These are phyloP conservation scores for Hesperophylax magnus DNA, from an alignment of 1,140 invertebrate species.

Conservation along the genomic window DNA sequence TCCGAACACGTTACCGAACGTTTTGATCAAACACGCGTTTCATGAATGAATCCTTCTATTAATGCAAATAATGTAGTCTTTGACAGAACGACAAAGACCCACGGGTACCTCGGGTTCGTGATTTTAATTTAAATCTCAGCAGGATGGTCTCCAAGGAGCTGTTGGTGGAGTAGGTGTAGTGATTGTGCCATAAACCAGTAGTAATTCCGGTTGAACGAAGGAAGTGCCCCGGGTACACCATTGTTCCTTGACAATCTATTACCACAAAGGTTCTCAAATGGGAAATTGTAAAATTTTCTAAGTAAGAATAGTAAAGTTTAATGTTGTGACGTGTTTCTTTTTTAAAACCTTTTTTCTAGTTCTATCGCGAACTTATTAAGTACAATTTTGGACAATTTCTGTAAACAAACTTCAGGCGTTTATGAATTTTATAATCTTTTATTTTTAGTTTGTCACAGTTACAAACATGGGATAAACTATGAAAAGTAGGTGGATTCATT, in stretches of 20 bases:
- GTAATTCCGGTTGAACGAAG: conserved; percentile 33
- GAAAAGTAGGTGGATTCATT: too few species aligned
- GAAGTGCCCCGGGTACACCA: conserved; percentile 37
- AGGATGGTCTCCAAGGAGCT: background rate
- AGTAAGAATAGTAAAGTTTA: too few species aligned
- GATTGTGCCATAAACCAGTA: conserved; percentile 23
- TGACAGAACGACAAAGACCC: background rate
- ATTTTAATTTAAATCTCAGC: background rate
- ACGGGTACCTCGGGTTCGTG: background rate
- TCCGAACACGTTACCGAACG: background rate
- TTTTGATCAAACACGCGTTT: background rate
- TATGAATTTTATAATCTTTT: too few species aligned
- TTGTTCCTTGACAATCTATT: conserved; percentile 24
- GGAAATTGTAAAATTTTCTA: too few species aligned
- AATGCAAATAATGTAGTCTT: conserved; percentile 29
- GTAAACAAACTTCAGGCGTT: too few species aligned
- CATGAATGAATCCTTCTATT: conserved; percentile 33
- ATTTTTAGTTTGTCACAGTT: too few species aligned
- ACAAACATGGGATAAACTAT: too few species aligned
- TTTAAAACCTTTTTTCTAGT: too few species aligned
- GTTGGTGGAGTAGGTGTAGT: background rate
- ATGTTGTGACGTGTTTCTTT: too few species aligned
- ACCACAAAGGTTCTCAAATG: conserved; percentile 15
- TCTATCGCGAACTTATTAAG: too few species aligned
- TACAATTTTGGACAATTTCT: too few species aligned